These are phyloP conservation scores for Malaclemys terrapin DNA, from an alignment of 2,113 vertebrate species.

Conservation along the genomic window DNA sequence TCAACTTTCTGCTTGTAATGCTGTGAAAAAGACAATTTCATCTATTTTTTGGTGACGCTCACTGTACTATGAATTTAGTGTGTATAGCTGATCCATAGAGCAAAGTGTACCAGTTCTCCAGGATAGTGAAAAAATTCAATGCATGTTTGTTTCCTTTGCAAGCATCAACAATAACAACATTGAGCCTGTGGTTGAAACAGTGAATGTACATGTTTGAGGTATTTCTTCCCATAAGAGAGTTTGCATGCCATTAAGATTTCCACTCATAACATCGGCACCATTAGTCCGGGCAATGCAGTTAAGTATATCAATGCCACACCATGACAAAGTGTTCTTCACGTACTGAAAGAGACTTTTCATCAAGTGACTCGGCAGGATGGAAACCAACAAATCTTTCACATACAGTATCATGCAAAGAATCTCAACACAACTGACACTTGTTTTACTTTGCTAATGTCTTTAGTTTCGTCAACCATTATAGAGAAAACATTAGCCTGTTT, in stretches of 20 bases:
- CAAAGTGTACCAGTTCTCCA: not conserved
- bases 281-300: not conserved
- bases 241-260: not conserved
- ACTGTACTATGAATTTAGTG: not conserved
- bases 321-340: not conserved
- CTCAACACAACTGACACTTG: not conserved
- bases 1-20: no score
- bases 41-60: not conserved
- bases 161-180: not conserved
- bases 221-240: no score
- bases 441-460: no score
- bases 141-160: not conserved
- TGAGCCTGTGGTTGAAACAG: not conserved
- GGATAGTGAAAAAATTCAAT: not conserved
- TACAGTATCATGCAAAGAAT: not conserved
- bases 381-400: not conserved
- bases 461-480: no score
- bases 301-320: not conserved
- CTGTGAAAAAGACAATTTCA: no score
- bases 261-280: not conserved
- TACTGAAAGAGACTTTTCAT: not conserved
- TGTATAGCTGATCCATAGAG: not conserved
- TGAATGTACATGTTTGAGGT: no score
- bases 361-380: not conserved
- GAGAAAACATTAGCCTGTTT: no score